Conservation (phyloP, 2,113 vertebrate species). For the Phasianus colchicus region DNA sequence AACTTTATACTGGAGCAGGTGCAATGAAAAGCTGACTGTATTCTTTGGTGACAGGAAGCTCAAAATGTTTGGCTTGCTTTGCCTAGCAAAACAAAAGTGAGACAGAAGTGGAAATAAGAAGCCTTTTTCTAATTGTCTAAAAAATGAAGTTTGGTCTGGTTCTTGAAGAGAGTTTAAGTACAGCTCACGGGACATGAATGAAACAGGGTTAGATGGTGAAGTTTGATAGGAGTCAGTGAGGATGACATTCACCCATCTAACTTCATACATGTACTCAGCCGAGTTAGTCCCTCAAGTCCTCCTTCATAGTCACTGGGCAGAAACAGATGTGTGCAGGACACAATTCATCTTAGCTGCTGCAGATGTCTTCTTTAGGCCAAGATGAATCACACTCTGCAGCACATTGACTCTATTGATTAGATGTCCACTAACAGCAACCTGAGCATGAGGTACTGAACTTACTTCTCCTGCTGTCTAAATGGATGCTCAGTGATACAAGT, state of each 20-base stretch:
- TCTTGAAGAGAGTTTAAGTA: neutral
- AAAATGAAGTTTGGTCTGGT: neutral
- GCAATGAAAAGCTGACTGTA: conserved; percentile 42
- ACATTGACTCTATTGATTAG: neutral
- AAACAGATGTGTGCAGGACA: neutral
- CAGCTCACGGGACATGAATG: neutral
- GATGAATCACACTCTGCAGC: neutral
- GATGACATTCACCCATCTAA: neutral
- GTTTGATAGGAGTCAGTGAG: neutral
- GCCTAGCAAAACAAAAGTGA: conserved; percentile 34
- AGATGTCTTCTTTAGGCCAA: neutral
- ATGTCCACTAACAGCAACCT: neutral
- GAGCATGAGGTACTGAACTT: neutral
- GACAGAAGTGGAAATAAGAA: conserved; percentile 6
- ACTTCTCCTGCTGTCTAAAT: neutral
- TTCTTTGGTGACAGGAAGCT: conserved; percentile 43
- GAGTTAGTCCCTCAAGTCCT: neutral
- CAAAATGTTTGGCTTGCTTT: conserved; percentile 38
- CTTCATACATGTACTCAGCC: neutral
- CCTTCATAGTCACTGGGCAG: neutral
- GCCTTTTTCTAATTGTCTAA: neutral
- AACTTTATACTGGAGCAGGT: conserved; percentile 68
- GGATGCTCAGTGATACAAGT: neutral
- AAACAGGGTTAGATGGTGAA: neutral
- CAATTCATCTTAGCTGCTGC: neutral